Percentiles rank a stretch among this genome's conserved stretches.
These are phyloP conservation scores for Ceyx cyanopectus DNA, from an alignment of 2,113 vertebrate genomes.

Conservation along the genomic window DNA sequence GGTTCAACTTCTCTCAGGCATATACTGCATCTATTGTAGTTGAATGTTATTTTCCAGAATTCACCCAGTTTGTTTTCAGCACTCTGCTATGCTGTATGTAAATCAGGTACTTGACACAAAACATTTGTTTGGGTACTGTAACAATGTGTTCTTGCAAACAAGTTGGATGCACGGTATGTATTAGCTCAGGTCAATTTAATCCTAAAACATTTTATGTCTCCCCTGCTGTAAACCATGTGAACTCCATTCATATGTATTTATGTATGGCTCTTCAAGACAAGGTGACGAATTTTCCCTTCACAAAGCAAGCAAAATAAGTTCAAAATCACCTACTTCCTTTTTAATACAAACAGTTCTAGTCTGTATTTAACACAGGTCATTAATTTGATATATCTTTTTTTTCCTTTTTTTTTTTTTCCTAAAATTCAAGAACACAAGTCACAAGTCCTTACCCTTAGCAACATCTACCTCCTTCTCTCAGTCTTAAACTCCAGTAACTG, in stretches of 20 bases:
- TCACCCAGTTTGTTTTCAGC: neutral
- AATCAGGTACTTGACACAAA: slow-evolving; percentile 13
- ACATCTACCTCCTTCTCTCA: neutral
- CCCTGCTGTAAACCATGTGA: slow-evolving; percentile 42
- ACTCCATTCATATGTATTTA: slow-evolving; percentile 58
- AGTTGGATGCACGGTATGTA: slow-evolving; percentile 31
- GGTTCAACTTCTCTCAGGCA: neutral
- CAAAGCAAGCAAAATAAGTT: slow-evolving; percentile 59
- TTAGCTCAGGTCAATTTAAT: slow-evolving; percentile 69
- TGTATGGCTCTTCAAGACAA: slow-evolving; percentile 60
- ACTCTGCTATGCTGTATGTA: neutral
- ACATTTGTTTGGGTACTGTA: slow-evolving; percentile 13
- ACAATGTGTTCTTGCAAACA: slow-evolving; percentile 60
- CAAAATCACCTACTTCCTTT: slow-evolving; percentile 67
- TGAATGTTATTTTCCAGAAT: neutral
- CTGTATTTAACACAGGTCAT: slow-evolving; percentile 72
- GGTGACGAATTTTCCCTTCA: slow-evolving; percentile 68
- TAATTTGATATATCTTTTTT: slow-evolving; percentile 45
- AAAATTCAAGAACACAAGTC: slow-evolving; percentile 5
- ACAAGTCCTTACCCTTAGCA: slow-evolving; percentile 9
- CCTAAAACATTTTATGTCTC: slow-evolving; percentile 62
- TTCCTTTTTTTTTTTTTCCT: neutral
- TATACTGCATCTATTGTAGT: neutral
- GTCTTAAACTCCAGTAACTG: neutral
- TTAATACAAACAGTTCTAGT: slow-evolving; percentile 57